Conservation (phyloP, 2,113 vertebrate species). For the Candoia aspera region DNA sequence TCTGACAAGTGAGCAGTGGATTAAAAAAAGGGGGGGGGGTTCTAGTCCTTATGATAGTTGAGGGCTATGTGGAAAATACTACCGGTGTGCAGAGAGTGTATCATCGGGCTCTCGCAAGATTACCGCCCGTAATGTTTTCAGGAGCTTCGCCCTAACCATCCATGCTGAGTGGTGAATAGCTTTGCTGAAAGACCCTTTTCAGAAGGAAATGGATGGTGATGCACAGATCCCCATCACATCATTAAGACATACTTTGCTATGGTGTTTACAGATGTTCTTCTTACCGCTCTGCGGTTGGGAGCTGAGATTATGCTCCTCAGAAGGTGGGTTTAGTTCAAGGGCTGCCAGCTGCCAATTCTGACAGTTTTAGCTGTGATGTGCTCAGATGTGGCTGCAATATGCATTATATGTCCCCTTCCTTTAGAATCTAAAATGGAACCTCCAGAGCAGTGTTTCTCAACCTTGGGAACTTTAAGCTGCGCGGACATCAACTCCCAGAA, state of each 20-base stretch:
- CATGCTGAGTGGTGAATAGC: background rate
- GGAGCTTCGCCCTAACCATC: too few species aligned
- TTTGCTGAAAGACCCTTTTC: background rate
- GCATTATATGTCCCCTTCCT: background rate
- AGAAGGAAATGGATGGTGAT: background rate
- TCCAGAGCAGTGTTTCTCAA: background rate
- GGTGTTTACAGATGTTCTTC: background rate
- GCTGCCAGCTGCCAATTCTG: background rate
- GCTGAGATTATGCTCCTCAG: background rate
- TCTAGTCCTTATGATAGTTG: background rate
- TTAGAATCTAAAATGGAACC: background rate
- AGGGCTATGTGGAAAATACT: background rate
- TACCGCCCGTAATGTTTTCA: background rate
- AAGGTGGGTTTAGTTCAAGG: background rate
- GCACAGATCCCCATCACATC: background rate
- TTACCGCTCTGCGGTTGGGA: background rate
- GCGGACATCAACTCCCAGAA: too few species aligned
- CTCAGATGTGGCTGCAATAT: background rate
- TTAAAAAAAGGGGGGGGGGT: accelerated
- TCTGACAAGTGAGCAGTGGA: background rate
- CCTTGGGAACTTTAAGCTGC: too few species aligned
- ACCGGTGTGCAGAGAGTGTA: background rate
- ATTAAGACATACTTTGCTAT: background rate
- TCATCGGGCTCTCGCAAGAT: background rate
- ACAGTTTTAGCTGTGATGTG: background rate